Conservation (phyloP, 2,888 invertebrate genomes). For the Netelia fuscicornis region DNA sequence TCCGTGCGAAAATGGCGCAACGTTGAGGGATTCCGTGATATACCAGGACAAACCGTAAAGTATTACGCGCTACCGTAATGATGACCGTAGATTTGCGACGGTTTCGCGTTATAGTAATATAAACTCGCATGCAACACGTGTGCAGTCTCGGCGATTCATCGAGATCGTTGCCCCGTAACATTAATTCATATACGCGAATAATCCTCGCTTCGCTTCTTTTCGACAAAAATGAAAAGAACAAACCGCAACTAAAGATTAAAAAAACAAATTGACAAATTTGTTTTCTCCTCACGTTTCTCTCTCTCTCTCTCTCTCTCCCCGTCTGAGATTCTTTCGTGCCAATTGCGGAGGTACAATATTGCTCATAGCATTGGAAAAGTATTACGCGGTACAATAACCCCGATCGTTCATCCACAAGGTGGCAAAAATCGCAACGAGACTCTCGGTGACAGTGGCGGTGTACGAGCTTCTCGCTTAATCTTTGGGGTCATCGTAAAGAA, state of each 20-base stretch:
- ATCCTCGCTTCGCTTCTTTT: no score
- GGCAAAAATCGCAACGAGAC: conserved; percentile 24
- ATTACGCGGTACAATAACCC: conserved; percentile 77
- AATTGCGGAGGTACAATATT: conserved; percentile 11
- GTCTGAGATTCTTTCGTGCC: not conserved
- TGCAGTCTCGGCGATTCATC: conserved; percentile 37
- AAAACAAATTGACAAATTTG: not conserved
- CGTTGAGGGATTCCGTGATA: conserved; percentile 80
- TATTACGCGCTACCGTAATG: conserved; percentile 84
- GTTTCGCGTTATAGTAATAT: conserved; percentile 74
- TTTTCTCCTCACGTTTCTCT: not conserved
- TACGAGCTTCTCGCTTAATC: not conserved
- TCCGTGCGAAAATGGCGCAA: conserved; percentile 79
- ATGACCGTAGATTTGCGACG: conserved; percentile 81
- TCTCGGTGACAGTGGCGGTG: conserved; percentile 6
- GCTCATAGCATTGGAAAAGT: conserved; percentile 61
- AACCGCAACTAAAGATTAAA: not conserved
- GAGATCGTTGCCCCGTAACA: conserved; percentile 39
- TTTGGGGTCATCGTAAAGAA: not conserved
- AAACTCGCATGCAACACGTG: conserved; percentile 26
- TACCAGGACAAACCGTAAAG: conserved; percentile 81
- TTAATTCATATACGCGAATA: not conserved
- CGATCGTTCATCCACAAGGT: conserved; percentile 71
- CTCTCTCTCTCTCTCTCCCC: not conserved
- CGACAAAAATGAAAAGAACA: no score